These are phyloP conservation scores for Hypomesus transpacificus DNA, from an alignment of 2,113 vertebrate genomes.

Conservation along the genomic window DNA sequence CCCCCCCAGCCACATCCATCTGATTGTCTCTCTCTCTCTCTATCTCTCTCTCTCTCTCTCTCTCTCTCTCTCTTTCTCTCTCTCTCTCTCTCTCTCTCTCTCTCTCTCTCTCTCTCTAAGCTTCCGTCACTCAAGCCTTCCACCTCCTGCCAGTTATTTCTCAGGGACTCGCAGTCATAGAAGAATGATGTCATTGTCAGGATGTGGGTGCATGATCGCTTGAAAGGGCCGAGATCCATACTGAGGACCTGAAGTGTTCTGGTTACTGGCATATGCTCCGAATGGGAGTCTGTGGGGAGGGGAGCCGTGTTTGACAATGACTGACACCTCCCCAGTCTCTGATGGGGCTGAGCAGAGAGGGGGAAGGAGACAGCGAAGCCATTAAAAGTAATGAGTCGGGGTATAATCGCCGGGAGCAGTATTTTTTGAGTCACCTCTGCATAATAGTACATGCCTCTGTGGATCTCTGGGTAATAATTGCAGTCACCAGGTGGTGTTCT, in stretches of 20 bases:
- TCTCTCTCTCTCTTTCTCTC: not conserved
- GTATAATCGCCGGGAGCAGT: constrained; percentile 8
- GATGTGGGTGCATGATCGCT: constrained; percentile 14
- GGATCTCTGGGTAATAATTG: not conserved
- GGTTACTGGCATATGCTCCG: not conserved
- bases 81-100: not conserved
- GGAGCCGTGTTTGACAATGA: constrained; percentile 13
- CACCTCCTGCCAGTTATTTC: not conserved
- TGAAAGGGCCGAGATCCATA: constrained; percentile 3
- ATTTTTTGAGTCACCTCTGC: not conserved
- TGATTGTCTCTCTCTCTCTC: not conserved
- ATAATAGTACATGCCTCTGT: not conserved
- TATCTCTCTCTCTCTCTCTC: not conserved
- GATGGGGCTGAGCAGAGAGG: not conserved
- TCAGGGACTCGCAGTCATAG: constrained; percentile 3
- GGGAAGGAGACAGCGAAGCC: not conserved
- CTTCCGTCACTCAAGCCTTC: not conserved
- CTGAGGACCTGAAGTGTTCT: not conserved
- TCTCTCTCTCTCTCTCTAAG: not conserved
- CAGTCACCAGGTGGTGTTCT: not conserved
- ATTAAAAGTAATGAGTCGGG: constrained; percentile 7
- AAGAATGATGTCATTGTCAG: constrained; percentile 11
- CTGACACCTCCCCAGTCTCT: constrained; percentile 17
- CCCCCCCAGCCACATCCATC: not conserved
- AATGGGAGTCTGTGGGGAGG: not conserved